Percentiles rank a stretch among this genome's conserved stretches.
phyloP scores from a whole-genome alignment of 2,797 vertebrate genomes.

The Melanotaenia trifasciata region DNA sequence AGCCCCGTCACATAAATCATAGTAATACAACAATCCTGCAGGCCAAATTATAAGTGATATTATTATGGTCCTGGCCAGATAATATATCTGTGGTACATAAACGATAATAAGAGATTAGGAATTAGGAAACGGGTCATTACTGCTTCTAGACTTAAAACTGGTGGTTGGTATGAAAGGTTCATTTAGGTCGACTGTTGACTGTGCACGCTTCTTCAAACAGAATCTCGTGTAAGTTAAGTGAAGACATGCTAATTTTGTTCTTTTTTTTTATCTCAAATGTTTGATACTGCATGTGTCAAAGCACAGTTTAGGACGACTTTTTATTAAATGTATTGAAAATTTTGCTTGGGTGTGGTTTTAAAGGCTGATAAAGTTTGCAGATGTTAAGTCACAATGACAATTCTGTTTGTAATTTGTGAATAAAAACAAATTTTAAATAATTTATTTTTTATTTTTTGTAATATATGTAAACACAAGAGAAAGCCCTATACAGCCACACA shows the following conservation, averaged over 20 bases:
- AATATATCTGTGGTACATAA: slow-evolving; percentile 4
- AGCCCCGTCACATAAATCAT: neutral
- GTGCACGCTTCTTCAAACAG: slow-evolving; percentile 11
- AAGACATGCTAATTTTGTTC: slow-evolving; percentile 24
- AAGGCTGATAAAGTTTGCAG: slow-evolving; percentile 3
- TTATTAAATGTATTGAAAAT: slow-evolving; percentile 29
- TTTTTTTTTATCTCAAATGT: slow-evolving; percentile 23
- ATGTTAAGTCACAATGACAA: slow-evolving; percentile 18
- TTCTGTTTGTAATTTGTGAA: slow-evolving; percentile 42
- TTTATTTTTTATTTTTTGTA: no score
- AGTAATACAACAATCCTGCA: neutral
- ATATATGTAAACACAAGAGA: neutral
- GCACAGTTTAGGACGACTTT: slow-evolving; percentile 18
- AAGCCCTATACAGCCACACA: neutral
- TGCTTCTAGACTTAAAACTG: neutral
- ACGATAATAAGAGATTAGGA: slow-evolving; percentile 15
- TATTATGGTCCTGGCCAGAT: neutral
- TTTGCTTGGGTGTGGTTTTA: slow-evolving; percentile 11
- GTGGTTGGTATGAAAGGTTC: neutral
- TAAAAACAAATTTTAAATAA: slow-evolving; percentile 41
- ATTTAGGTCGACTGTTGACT: slow-evolving; percentile 2
- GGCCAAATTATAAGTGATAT: slow-evolving; percentile 19
- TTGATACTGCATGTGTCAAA: slow-evolving; percentile 34
- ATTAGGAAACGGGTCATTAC: neutral
- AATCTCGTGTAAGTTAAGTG: slow-evolving; percentile 5